Percentiles rank a stretch among this genome's conserved stretches.
These are phyloP conservation scores for Burhinus bistriatus DNA, from an alignment of 2,113 vertebrate genomes.

Conservation along the genomic window DNA sequence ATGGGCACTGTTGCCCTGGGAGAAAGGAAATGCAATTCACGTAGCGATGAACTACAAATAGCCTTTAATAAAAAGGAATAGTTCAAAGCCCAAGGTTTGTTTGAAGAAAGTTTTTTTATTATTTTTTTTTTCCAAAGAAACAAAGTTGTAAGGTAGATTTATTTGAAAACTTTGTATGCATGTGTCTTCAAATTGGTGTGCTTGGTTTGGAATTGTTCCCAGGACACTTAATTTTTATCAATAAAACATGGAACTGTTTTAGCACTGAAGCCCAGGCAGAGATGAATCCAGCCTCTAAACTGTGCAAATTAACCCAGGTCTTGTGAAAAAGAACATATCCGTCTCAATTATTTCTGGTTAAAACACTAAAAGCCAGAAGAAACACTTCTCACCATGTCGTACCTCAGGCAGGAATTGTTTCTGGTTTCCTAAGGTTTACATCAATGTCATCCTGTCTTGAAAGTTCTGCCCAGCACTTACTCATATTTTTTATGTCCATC, in stretches of 20 bases:
- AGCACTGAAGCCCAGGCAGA: neutral
- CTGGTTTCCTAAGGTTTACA: constrained; percentile 24
- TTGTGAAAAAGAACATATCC: neutral
- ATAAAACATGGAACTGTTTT: constrained; percentile 46
- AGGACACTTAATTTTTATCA: constrained; percentile 72
- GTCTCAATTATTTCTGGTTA: neutral
- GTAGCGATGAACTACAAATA: constrained; percentile 33
- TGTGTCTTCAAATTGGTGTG: constrained; percentile 31
- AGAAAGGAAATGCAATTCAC: constrained; percentile 40
- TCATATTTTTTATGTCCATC: neutral
- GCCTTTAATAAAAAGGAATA: constrained; percentile 30
- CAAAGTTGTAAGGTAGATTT: constrained; percentile 45
- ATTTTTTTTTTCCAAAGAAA: constrained; percentile 9
- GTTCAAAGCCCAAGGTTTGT: constrained; percentile 14
- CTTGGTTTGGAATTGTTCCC: constrained; percentile 66
- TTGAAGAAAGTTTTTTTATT: neutral
- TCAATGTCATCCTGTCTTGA: neutral
- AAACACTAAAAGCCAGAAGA: constrained; percentile 22
- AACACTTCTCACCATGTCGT: neutral
- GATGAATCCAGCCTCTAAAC: neutral
- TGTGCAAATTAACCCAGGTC: neutral
- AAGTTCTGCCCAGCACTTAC: neutral
- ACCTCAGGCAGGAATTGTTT: neutral
- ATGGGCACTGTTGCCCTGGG: constrained; percentile 44
- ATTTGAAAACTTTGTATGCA: constrained; percentile 24